Conservation (phyloP, 35 echinoderm and acorn worm species). For the Heliocidaris erythrogramma region DNA sequence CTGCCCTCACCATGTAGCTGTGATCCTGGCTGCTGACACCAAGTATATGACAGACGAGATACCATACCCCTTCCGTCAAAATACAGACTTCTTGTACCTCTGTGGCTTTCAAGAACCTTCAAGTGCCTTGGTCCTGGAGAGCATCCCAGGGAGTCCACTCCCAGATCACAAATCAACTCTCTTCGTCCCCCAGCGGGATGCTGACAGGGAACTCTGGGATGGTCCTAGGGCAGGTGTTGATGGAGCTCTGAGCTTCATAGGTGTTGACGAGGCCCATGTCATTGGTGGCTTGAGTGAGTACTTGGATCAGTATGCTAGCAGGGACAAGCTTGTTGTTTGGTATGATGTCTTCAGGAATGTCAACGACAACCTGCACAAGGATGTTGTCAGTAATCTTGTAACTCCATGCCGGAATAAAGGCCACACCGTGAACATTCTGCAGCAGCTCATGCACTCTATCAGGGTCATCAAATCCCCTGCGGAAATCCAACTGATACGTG, state of each 20-base stretch:
- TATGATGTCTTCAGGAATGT: constrained; percentile 84
- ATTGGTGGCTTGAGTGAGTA: constrained; percentile 68
- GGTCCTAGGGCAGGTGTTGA: constrained; percentile 86
- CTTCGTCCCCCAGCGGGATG: constrained; percentile 83
- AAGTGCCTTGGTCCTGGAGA: constrained; percentile 87
- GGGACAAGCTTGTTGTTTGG: constrained; percentile 76
- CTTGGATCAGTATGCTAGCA: constrained; percentile 61
- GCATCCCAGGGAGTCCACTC: constrained; percentile 61
- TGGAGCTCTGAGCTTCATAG: constrained; percentile 82
- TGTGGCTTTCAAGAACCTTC: constrained; percentile 96
- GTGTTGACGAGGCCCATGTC: constrained; percentile 75
- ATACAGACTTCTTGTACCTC: constrained; percentile 89
- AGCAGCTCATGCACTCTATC: constrained; percentile 76
- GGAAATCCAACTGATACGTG: constrained; percentile 71
- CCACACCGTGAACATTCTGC: constrained; percentile 82
- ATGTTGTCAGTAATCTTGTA: constrained; percentile 71
- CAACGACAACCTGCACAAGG: constrained; percentile 69
- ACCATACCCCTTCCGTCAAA: constrained; percentile 95
- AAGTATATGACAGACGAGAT: constrained; percentile 98
- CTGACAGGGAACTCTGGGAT: constrained; percentile 95
- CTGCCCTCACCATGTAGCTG: constrained; percentile 73
- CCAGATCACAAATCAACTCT: constrained; percentile 83
- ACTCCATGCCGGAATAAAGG: constrained; percentile 71
- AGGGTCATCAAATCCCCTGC: constrained; percentile 86
- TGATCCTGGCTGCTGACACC: constrained; percentile 71